These are phyloP conservation scores for Drosophila recens DNA, from an alignment of 2,888 invertebrate genomes.

Conservation along the genomic window DNA sequence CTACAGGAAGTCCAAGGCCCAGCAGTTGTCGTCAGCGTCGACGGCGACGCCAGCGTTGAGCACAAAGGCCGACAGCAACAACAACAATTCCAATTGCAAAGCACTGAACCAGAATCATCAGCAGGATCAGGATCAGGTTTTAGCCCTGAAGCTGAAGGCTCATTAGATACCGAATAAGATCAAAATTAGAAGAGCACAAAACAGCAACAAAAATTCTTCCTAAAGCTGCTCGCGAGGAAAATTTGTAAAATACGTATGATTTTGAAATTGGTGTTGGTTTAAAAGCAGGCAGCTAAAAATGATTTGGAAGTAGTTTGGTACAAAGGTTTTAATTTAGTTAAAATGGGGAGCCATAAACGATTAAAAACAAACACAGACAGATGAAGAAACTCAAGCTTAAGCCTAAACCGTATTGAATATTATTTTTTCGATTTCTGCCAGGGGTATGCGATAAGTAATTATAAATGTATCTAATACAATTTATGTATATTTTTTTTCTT, in stretches of 20 bases:
- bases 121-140: conserved; percentile 25
- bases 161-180: conserved; percentile 49
- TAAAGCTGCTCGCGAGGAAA: conserved; percentile 45
- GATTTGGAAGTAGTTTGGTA: conserved; percentile 69
- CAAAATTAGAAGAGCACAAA: neutral
- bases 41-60: conserved; percentile 32
- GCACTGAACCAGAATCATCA: conserved; percentile 42
- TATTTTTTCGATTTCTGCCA: conserved; percentile 32
- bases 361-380: conserved; percentile 18
- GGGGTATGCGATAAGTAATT: conserved; percentile 24
- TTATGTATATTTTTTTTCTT: conserved; percentile 5
- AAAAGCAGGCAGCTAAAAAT: conserved; percentile 45
- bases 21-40: conserved; percentile 40
- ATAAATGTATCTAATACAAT: neutral
- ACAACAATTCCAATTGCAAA: conserved; percentile 53
- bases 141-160: conserved; percentile 71
- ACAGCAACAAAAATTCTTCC: conserved; percentile 45
- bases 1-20: conserved; percentile 87
- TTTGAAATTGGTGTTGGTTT: conserved; percentile 72
- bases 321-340: conserved; percentile 70
- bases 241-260: conserved; percentile 47
- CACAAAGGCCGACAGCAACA: conserved; percentile 64
- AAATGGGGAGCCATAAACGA: conserved; percentile 66
- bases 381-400: conserved; percentile 16
- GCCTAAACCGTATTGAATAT: conserved; percentile 26